Conservation (phyloP, 1,140 invertebrate genomes). For the Samia ricini region DNA sequence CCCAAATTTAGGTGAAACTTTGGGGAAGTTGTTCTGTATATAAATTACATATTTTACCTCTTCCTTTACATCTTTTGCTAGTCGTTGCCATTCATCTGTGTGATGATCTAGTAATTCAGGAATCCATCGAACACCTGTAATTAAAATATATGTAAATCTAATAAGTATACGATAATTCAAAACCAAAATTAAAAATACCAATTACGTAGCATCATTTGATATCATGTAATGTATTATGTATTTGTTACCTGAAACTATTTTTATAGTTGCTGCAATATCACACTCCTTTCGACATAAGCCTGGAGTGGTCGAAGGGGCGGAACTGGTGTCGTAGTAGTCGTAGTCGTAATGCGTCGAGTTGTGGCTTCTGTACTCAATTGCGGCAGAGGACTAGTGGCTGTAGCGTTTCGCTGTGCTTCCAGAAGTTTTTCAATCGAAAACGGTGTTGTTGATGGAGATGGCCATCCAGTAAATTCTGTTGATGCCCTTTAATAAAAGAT, state of each 20-base stretch:
- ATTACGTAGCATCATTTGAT: background rate
- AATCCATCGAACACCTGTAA: slow-evolving; percentile 85
- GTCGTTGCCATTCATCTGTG: slow-evolving; percentile 89
- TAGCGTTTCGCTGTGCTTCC: slow-evolving; percentile 83
- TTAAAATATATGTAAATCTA: slow-evolving; percentile 21
- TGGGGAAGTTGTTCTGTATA: slow-evolving; percentile 6
- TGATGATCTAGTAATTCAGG: slow-evolving; percentile 91
- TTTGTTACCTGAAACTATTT: slow-evolving; percentile 82
- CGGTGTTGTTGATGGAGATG: slow-evolving; percentile 89
- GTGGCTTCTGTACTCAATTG: slow-evolving; percentile 75
- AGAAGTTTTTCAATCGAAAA: slow-evolving; percentile 89
- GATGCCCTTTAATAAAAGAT: slow-evolving; percentile 80
- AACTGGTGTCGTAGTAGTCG: slow-evolving; percentile 87
- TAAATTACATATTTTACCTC: slow-evolving; percentile 77
- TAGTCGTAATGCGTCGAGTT: slow-evolving; percentile 82
- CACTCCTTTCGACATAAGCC: slow-evolving; percentile 88
- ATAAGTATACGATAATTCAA: no score
- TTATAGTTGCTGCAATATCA: slow-evolving; percentile 90
- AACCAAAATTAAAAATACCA: background rate
- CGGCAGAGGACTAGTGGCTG: slow-evolving; percentile 70
- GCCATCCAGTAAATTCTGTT: slow-evolving; percentile 94
- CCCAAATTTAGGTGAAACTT: background rate
- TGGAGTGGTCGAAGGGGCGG: slow-evolving; percentile 87
- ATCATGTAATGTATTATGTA: background rate
- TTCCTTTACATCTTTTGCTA: slow-evolving; percentile 87